Percentiles rank a stretch among this genome's conserved stretches.
Evolutionary conservation across 2,888 invertebrate genomes (phyloP).

Genomic region (Tetheella fluctuosa): DNA sequence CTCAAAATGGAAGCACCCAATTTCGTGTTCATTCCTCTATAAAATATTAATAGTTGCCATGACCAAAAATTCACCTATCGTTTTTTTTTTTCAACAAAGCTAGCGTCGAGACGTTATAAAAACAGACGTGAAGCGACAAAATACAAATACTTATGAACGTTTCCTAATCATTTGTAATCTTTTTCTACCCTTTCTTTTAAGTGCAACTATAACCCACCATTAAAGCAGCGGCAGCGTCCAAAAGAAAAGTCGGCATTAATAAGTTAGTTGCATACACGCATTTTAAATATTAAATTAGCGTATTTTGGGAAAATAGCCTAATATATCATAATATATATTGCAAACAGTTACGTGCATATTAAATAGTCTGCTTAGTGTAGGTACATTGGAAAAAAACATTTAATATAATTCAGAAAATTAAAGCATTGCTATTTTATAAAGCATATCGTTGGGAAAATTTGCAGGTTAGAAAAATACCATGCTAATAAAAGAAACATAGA

Average conservation of each 20-base stretch:
- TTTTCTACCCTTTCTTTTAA: conserved; percentile 85
- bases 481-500: no score
- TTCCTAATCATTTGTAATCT: conserved; percentile 84
- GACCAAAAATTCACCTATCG: conserved; percentile 30
- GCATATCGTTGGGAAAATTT: no score
- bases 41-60: conserved; percentile 41
- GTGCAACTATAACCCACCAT: conserved; percentile 82
- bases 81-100: conserved; percentile 52
- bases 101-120: conserved; percentile 51
- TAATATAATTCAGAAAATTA: no score
- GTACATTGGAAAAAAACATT: no score
- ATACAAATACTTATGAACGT: conserved; percentile 24
- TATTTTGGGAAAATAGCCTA: not conserved
- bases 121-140: conserved; percentile 37
- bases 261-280: conserved; percentile 7
- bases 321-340: not conserved
- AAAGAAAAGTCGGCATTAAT: conserved; percentile 60
- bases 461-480: no score
- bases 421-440: no score
- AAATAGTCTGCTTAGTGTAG: not conserved
- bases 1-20: conserved; percentile 72
- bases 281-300: not conserved
- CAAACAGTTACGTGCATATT: not conserved
- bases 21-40: conserved; percentile 42
- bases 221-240: conserved; percentile 84